A percentile compares a stretch with the other conserved stretches of the same genome.
Evolutionary conservation across 2,797 vertebrate species (phyloP).

Genomic region (Anableps anableps): DNA sequence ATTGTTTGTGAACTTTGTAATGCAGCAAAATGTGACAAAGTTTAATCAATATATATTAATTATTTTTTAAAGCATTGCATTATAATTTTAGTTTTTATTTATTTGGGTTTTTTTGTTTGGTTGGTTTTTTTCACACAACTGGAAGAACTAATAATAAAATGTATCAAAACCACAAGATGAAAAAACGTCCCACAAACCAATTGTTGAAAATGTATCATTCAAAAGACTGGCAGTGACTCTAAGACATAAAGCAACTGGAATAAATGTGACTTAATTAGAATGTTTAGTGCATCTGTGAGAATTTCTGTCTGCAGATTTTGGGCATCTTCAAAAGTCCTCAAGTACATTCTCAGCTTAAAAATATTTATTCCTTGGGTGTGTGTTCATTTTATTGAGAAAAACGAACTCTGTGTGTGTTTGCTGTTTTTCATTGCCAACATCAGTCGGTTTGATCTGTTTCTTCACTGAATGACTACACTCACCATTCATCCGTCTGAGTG

Average conservation of each 20-base stretch:
- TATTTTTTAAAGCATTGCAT: neutral
- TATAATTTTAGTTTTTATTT: too few species aligned
- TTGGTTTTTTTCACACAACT: too few species aligned
- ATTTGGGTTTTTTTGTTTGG: too few species aligned
- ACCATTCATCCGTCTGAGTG: constrained; percentile 14
- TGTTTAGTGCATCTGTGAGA: neutral
- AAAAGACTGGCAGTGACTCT: neutral
- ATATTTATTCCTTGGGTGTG: neutral
- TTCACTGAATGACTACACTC: neutral
- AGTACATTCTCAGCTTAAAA: neutral
- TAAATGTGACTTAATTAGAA: neutral
- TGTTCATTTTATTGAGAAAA: neutral
- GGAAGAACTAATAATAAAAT: neutral
- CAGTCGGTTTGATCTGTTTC: constrained; percentile 4
- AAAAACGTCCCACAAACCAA: neutral
- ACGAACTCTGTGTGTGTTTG: neutral
- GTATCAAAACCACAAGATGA: neutral
- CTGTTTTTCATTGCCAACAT: neutral
- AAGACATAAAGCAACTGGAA: neutral
- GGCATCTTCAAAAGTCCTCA: neutral
- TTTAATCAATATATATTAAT: neutral
- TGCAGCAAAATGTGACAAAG: neutral
- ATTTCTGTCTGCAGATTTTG: neutral
- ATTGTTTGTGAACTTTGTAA: neutral
- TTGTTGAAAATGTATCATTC: neutral